These are phyloP conservation scores for Patella caerulea DNA, from an alignment of 2,888 invertebrate genomes.

Conservation along the genomic window DNA sequence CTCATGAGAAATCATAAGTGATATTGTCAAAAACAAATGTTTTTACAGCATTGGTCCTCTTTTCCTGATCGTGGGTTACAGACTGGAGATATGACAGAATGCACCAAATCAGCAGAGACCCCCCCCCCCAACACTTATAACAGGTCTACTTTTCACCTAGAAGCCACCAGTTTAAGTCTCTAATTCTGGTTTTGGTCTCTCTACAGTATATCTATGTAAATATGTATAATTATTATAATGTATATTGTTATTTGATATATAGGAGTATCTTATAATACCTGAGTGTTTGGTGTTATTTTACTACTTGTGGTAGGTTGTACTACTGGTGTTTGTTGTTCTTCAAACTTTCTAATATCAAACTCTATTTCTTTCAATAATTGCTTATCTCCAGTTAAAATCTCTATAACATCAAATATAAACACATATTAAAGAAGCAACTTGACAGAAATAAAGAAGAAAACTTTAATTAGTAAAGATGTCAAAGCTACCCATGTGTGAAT, in stretches of 20 bases:
- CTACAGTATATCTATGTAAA: slow-evolving; percentile 14
- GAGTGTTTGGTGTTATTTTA: neutral
- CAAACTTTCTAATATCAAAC: slow-evolving; percentile 72
- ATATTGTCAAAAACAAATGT: no score
- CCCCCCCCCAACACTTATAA: neutral
- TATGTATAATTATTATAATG: neutral
- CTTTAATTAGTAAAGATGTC: no score
- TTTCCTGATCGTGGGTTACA: no score
- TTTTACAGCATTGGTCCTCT: no score
- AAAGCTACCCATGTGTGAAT: no score
- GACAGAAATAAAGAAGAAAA: no score
- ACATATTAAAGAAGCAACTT: neutral
- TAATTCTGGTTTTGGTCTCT: slow-evolving; percentile 20
- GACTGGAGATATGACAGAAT: neutral
- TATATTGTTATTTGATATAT: neutral
- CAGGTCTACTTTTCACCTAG: neutral
- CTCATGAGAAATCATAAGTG: no score
- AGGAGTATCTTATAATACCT: neutral
- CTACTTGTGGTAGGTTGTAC: slow-evolving; percentile 18
- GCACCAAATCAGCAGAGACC: neutral
- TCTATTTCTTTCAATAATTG: slow-evolving; percentile 73
- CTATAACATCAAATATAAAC: slow-evolving; percentile 44
- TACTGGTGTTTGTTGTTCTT: slow-evolving; percentile 52
- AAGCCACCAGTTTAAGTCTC: neutral
- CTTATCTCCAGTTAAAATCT: slow-evolving; percentile 72